Percentiles rank a stretch among this genome's conserved stretches.
Conservation (phyloP, 2,113 vertebrate genomes). For the Labeo rohita region DNA sequence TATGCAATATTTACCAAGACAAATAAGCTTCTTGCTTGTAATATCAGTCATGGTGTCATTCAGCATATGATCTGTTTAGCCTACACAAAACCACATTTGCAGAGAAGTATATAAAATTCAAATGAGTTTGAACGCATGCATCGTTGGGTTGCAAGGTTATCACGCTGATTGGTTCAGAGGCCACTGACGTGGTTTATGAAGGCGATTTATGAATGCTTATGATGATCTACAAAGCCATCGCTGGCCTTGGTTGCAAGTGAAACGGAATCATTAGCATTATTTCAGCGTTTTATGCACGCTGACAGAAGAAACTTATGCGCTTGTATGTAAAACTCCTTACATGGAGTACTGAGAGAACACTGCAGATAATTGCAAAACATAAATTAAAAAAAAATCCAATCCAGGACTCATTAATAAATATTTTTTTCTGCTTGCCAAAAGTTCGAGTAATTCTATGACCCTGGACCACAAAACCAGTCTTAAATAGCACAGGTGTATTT, state of each 20-base stretch:
- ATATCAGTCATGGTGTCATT: conserved; percentile 28
- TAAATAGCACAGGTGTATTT: too few species aligned
- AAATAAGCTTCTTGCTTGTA: conserved; percentile 22
- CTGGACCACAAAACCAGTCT: too few species aligned
- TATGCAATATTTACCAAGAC: neutral
- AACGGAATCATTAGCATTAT: conserved; percentile 57
- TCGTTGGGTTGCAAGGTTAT: conserved; percentile 53
- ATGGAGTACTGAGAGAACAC: neutral
- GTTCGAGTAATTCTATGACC: too few species aligned
- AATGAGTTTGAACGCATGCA: conserved; percentile 44
- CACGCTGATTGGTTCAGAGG: conserved; percentile 52
- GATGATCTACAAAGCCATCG: conserved; percentile 50
- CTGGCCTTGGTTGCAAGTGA: conserved; percentile 56
- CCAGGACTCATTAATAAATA: neutral
- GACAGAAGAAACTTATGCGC: conserved; percentile 33
- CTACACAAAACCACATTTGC: conserved; percentile 36
- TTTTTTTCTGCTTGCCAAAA: neutral
- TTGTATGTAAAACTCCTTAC: conserved; percentile 15
- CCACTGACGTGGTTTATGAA: conserved; percentile 53
- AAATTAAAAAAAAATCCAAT: neutral
- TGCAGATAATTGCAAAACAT: neutral
- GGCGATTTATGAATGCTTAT: conserved; percentile 55
- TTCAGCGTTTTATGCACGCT: conserved; percentile 45
- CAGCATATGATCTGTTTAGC: conserved; percentile 33
- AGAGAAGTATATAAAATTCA: conserved; percentile 51